These are phyloP conservation scores for Mastacembelus armatus DNA, from an alignment of 2,797 vertebrate species.

Conservation along the genomic window DNA sequence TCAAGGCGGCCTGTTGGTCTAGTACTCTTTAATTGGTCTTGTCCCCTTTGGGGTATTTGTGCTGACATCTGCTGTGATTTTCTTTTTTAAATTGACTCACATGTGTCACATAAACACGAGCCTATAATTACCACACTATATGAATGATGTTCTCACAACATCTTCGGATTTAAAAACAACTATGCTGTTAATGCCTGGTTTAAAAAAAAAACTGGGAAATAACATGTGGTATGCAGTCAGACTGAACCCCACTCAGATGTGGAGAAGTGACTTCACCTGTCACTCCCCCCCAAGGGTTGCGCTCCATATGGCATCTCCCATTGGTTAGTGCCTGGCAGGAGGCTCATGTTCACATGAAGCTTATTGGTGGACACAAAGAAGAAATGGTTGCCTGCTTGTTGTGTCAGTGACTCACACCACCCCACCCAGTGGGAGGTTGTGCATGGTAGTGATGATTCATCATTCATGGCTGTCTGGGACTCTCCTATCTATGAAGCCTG, in stretches of 20 bases:
- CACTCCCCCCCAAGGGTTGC: constrained; percentile 11
- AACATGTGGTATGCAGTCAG: constrained; percentile 73
- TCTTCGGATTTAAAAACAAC: constrained; percentile 67
- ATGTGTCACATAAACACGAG: constrained; percentile 76
- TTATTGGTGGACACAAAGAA: constrained; percentile 60
- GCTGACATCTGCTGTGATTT: constrained; percentile 75
- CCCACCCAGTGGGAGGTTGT: constrained; percentile 61
- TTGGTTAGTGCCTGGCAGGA: constrained; percentile 42
- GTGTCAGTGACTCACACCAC: constrained; percentile 70
- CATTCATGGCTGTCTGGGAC: constrained; percentile 69
- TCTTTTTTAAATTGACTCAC: constrained; percentile 59
- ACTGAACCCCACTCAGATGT: constrained; percentile 56
- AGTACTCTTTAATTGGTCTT: constrained; percentile 67
- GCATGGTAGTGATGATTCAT: constrained; percentile 75
- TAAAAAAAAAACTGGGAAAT: constrained; percentile 56
- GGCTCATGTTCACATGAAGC: constrained; percentile 65
- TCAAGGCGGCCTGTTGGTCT: constrained; percentile 61
- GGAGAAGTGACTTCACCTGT: constrained; percentile 62
- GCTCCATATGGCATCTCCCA: constrained; percentile 44
- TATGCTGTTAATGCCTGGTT: constrained; percentile 55
- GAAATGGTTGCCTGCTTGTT: constrained; percentile 63
- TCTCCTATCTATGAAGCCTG: constrained; percentile 72
- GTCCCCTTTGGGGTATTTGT: constrained; percentile 61
- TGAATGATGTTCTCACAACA: constrained; percentile 77
- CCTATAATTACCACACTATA: constrained; percentile 75